Percentiles rank a stretch among this genome's conserved stretches.
Evolutionary conservation across 2,113 vertebrate genomes (phyloP).

Genomic region (Lycaon pictus): DNA sequence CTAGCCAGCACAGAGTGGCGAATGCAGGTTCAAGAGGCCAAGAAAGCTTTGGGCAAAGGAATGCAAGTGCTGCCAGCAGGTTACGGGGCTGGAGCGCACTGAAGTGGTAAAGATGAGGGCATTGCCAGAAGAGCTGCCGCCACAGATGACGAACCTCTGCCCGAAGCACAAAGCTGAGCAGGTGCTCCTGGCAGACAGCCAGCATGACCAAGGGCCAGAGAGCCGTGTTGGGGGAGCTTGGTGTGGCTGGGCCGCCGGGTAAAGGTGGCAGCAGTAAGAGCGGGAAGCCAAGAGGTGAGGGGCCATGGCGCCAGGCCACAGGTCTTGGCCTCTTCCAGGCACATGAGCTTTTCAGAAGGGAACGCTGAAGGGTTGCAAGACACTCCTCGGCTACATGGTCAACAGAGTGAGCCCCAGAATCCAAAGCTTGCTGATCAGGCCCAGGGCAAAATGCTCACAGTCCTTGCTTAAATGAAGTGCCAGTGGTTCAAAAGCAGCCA

Average conservation of each 20-base stretch:
- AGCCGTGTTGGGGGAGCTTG: background rate
- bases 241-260: background rate
- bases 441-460: background rate
- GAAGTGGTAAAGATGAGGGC: background rate
- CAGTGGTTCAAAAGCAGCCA: background rate
- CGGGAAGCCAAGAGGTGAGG: background rate
- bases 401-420: background rate
- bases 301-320: background rate
- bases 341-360: background rate
- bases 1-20: background rate
- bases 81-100: accelerated
- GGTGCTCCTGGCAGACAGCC: background rate
- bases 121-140: background rate
- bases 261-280: background rate
- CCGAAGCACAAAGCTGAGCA: background rate
- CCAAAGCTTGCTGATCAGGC: background rate
- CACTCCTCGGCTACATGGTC: background rate
- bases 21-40: background rate
- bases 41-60: background rate
- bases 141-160: background rate
- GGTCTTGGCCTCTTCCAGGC: background rate
- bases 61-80: background rate
- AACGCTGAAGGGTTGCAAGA: background rate
- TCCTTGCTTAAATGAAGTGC: background rate
- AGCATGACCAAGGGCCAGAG: background rate